A percentile compares a stretch with the other conserved stretches of the same genome.
These are phyloP conservation scores for Labeo rohita DNA, from an alignment of 2,113 vertebrate genomes.

Conservation along the genomic window DNA sequence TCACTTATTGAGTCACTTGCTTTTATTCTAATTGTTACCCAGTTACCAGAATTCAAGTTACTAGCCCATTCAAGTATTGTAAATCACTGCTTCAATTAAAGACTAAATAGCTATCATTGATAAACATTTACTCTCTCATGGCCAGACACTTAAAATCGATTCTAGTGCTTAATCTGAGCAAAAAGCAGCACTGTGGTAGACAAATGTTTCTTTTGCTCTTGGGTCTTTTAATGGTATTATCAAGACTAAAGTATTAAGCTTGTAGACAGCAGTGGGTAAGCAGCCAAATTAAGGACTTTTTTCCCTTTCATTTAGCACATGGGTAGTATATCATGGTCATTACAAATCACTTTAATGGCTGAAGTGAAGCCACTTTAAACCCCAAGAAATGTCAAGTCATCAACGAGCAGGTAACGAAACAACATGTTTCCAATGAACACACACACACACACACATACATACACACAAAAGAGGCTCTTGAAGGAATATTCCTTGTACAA, in stretches of 20 bases:
- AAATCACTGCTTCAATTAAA: conserved; percentile 16
- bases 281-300: conserved; percentile 35
- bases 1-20: not conserved
- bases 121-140: conserved; percentile 5
- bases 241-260: conserved; percentile 26
- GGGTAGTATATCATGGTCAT: not conserved
- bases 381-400: conserved; percentile 20
- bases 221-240: conserved; percentile 35
- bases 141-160: conserved; percentile 7
- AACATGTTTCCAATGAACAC: not conserved
- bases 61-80: not conserved
- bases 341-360: conserved; percentile 12
- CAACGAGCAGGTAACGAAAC: not conserved
- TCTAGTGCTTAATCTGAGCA: conserved; percentile 10
- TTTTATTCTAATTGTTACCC: conserved; percentile 10
- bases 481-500: not conserved
- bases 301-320: conserved; percentile 10
- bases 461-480: not conserved
- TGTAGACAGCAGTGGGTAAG: conserved; percentile 25
- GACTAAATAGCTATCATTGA: conserved; percentile 10
- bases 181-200: not conserved
- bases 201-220: conserved; percentile 22
- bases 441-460: not conserved
- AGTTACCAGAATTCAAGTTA: not conserved
- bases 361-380: conserved; percentile 4